These are phyloP conservation scores for Cebus imitator DNA, from an alignment of 2,113 vertebrate species.

Conservation along the genomic window DNA sequence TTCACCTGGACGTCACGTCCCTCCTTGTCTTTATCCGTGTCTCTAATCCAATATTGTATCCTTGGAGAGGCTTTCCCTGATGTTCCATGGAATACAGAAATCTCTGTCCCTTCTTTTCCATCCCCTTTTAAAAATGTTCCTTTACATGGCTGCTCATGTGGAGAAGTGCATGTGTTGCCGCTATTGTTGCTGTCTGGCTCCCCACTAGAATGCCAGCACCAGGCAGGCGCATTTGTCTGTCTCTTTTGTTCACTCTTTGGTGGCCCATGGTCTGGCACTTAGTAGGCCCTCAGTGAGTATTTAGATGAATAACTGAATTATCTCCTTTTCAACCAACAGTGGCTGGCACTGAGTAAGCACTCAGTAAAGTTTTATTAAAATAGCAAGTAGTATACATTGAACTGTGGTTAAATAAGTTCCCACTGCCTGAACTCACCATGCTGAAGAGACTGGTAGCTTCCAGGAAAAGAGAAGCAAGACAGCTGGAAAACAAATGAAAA, in stretches of 20 bases:
- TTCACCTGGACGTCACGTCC: background rate
- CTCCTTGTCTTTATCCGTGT: background rate
- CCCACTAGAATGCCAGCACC: background rate
- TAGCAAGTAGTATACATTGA: background rate
- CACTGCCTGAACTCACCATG: slow-evolving; percentile 54
- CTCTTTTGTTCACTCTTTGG: background rate
- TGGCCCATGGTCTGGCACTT: background rate
- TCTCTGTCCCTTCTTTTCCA: background rate
- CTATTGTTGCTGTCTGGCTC: no score
- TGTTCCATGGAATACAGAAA: background rate
- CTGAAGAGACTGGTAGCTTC: slow-evolving; percentile 53
- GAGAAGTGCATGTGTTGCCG: background rate
- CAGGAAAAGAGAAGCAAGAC: slow-evolving; percentile 71
- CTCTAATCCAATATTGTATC: background rate
- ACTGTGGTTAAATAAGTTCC: slow-evolving; percentile 37
- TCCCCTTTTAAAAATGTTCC: background rate
- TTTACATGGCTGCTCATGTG: background rate
- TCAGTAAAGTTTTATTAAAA: background rate
- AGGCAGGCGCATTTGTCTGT: background rate
- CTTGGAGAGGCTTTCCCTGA: background rate
- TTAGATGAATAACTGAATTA: background rate
- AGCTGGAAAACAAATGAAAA: slow-evolving; percentile 81
- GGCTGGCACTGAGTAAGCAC: background rate
- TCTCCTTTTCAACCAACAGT: background rate
- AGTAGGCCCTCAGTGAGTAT: background rate